phyloP scores from a whole-genome alignment of 1,140 invertebrate genomes.

The Ganaspis sp. region DNA sequence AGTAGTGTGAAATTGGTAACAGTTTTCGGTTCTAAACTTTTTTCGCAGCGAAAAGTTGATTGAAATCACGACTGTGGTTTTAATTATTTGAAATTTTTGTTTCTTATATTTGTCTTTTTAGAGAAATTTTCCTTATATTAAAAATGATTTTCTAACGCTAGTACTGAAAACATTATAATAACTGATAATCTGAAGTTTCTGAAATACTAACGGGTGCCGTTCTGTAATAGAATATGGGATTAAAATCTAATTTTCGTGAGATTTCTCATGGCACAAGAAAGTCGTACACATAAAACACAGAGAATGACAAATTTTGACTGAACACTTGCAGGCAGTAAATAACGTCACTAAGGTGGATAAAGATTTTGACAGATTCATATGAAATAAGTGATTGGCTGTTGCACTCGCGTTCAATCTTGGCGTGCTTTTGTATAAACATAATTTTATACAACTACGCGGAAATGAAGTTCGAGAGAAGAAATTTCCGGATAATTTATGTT shows the following conservation, averaged over 20 bases:
- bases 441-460: neutral
- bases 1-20: no score
- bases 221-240: neutral
- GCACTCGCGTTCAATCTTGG: neutral
- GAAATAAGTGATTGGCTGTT: slow-evolving; percentile 20
- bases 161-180: no score
- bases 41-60: no score
- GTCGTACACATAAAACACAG: slow-evolving; percentile 6
- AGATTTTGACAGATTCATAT: slow-evolving; percentile 25
- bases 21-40: no score
- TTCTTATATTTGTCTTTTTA: no score
- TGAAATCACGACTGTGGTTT: no score
- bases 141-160: no score
- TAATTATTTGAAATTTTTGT: no score
- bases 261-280: neutral
- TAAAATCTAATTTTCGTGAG: neutral
- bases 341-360: slow-evolving; percentile 5
- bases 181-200: neutral
- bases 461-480: neutral
- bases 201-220: neutral
- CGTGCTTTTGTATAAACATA: slow-evolving; percentile 19
- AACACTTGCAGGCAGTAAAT: slow-evolving; percentile 14
- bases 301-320: slow-evolving; percentile 15
- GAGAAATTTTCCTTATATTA: no score
- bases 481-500: neutral